These are phyloP conservation scores for Eudemis profundana DNA, from an alignment of 2,888 invertebrate genomes.

Conservation along the genomic window DNA sequence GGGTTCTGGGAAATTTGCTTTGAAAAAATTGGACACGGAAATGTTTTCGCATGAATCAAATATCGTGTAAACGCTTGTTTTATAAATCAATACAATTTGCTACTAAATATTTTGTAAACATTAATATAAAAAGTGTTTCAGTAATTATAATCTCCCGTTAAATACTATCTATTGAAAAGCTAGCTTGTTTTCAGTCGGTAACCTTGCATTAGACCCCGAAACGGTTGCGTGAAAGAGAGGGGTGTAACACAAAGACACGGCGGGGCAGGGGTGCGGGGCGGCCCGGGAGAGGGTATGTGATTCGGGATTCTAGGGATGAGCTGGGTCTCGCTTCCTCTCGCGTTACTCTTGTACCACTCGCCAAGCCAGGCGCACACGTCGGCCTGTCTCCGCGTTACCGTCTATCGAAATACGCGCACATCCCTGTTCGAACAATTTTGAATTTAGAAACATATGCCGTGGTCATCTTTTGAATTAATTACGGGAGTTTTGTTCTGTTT, in stretches of 20 bases:
- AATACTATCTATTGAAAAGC: conserved; percentile 58
- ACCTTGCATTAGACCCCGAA: conserved; percentile 70
- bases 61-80: neutral
- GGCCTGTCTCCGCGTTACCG: conserved; percentile 51
- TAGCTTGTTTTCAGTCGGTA: conserved; percentile 69
- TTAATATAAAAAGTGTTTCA: neutral
- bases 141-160: neutral
- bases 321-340: conserved; percentile 82
- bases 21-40: conserved; percentile 7
- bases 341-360: conserved; percentile 81
- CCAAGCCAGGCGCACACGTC: conserved; percentile 74
- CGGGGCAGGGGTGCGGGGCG: conserved; percentile 74
- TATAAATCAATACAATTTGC: neutral
- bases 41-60: conserved; percentile 19
- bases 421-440: conserved; percentile 47
- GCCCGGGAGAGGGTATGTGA: conserved; percentile 81
- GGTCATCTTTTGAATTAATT: conserved; percentile 25
- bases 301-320: conserved; percentile 86
- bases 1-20: conserved; percentile 4
- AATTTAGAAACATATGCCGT: conserved; percentile 49
- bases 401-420: conserved; percentile 56
- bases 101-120: neutral
- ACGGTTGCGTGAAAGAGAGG: conserved; percentile 78
- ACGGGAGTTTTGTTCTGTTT: conserved; percentile 13
- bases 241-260: conserved; percentile 74